These are phyloP conservation scores for Eidolon dupreanum DNA, from an alignment of 2,797 vertebrate genomes.

Conservation along the genomic window DNA sequence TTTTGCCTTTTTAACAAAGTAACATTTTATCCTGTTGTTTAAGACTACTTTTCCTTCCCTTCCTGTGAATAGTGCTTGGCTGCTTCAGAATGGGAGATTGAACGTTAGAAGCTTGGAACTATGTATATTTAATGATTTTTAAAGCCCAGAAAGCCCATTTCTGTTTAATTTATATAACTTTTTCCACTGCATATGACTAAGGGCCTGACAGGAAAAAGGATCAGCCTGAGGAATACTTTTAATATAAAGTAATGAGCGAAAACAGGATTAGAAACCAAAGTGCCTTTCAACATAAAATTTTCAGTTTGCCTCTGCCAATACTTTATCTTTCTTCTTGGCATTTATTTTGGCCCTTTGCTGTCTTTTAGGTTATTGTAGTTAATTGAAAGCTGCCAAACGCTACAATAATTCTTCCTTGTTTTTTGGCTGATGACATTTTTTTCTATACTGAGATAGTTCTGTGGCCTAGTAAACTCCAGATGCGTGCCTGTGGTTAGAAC, in stretches of 20 bases:
- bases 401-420: background rate
- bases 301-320: background rate
- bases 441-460: background rate
- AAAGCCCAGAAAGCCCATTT: background rate
- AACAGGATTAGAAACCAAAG: background rate
- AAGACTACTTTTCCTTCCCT: background rate
- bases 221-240: background rate
- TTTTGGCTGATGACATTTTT: background rate
- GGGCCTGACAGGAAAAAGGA: background rate
- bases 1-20: background rate
- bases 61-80: background rate
- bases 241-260: background rate
- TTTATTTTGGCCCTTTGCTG: conserved; percentile 4
- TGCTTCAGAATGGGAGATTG: background rate
- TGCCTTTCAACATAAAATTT: background rate
- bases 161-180: background rate
- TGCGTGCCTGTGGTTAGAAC: background rate
- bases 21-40: background rate
- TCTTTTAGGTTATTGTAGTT: conserved; percentile 4
- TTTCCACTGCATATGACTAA: background rate
- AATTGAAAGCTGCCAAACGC: conserved; percentile 19
- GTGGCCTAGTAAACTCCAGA: background rate
- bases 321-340: background rate
- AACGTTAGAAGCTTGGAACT: background rate
- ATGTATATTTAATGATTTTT: background rate